Base-by-base conservation (phyloP, 2,888 invertebrate species). In the Hofmannophila pseudospretella region DNA sequence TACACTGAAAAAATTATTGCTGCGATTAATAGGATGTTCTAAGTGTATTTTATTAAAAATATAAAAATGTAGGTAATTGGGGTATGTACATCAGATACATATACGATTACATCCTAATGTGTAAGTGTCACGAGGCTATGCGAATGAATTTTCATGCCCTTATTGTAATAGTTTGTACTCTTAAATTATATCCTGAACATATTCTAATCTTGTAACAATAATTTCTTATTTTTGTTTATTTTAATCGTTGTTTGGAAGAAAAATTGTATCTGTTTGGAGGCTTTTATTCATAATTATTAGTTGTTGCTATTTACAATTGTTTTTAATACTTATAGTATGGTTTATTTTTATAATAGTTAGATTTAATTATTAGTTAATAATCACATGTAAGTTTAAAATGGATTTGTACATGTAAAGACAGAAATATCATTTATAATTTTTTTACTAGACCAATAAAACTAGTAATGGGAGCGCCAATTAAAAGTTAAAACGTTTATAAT, bases 281-380 rank as follows among this genome's bases (percentile, higher is more conserved):
- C 77, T 81, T 74, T 72, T 72, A 62, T 62, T 66, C 58, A 58
- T 64, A 58, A 58, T 43, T 47, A 70, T 72, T 69, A 72, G 67
- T 80, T 79, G 79, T 82, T 79, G 74, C 75, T 81, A 79, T 81
- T 81, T 81, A 79, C 77, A 80, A 67, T 78, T 80, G 78, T 81
- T 80, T 79, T 68, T 53, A 64, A 69, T 54, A 67, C 60, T 66
- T 67, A n/a, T n/a, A 66, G 54, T 62, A 60, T 58, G 69, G 60
- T 70, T 71, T 69, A 69, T 72, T 70, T 67, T 62, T 62, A 23
- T 57, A 63, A 57, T 16, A 12, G 7, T 32, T 32, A 32, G 12
- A n/a, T 32, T 32, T 20, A 20, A 9, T 23, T 23, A 23, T n/a
- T 23, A 23, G 22, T 22, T 22, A 4, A 23, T 23, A 23, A n/a